A percentile compares a stretch with the other conserved stretches of the same genome.
These are phyloP conservation scores for Desmodus rotundus DNA, from an alignment of 2,113 vertebrate species.

Conservation along the genomic window DNA sequence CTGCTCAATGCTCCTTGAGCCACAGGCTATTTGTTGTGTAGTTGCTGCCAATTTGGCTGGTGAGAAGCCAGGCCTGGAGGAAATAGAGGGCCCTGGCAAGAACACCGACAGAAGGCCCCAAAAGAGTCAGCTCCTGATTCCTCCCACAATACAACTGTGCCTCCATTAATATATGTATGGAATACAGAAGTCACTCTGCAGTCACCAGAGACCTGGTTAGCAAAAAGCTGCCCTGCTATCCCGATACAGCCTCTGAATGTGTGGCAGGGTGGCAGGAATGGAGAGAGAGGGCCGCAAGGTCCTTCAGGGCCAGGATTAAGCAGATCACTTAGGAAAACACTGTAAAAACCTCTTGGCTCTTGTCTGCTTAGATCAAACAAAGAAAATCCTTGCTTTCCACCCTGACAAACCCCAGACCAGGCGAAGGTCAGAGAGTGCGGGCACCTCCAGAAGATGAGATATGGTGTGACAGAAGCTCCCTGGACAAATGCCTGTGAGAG, in stretches of 20 bases:
- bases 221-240: neutral
- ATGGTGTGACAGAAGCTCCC: neutral
- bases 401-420: neutral
- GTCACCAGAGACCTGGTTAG: neutral
- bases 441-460: neutral
- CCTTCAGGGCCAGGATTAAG: neutral
- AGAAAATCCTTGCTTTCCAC: neutral
- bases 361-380: neutral
- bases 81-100: conserved; percentile 31
- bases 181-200: neutral
- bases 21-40: conserved; percentile 4
- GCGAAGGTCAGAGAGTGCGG: neutral
- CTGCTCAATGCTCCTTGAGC: conserved; percentile 26
- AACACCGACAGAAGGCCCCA: neutral
- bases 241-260: neutral
- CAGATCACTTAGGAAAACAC: neutral
- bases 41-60: conserved; percentile 51
- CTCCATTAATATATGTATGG: neutral
- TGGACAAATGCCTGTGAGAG: neutral
- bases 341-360: neutral
- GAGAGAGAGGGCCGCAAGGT: neutral
- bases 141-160: neutral
- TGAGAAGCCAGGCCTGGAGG: conserved; percentile 54
- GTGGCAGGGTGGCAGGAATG: neutral
- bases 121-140: neutral